Percentiles rank a stretch among this genome's conserved stretches.
Conservation (phyloP, 2,797 vertebrate species). For the Etheostoma nigrum region DNA sequence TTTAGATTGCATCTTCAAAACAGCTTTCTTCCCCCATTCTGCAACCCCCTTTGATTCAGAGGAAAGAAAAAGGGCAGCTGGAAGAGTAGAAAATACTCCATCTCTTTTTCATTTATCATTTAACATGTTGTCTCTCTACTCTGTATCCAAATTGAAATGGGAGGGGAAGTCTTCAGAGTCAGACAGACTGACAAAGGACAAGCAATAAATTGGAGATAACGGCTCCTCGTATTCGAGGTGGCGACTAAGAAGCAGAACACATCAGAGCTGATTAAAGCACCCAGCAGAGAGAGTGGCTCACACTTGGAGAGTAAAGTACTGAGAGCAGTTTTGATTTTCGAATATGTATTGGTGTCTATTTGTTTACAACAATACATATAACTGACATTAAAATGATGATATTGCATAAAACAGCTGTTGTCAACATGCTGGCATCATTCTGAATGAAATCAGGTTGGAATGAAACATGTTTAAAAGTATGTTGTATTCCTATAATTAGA, state of each 20-base stretch:
- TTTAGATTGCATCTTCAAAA: slow-evolving; percentile 78
- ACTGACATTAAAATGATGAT: slow-evolving; percentile 22
- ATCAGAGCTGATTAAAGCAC: slow-evolving; percentile 82
- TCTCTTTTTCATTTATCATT: slow-evolving; percentile 72
- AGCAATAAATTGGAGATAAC: slow-evolving; percentile 84
- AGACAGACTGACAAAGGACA: slow-evolving; percentile 76
- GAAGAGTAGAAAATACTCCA: slow-evolving; percentile 63
- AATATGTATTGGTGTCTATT: slow-evolving; percentile 60
- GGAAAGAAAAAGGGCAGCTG: slow-evolving; percentile 61
- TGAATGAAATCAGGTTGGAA: slow-evolving; percentile 12
- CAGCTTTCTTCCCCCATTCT: slow-evolving; percentile 48
- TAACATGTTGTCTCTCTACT: slow-evolving; percentile 64
- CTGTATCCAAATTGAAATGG: slow-evolving; percentile 73
- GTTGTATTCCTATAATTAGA: background rate
- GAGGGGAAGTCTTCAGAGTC: slow-evolving; percentile 70
- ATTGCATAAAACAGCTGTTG: background rate
- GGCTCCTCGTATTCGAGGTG: slow-evolving; percentile 78
- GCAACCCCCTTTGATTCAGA: slow-evolving; percentile 60
- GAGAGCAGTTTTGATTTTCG: slow-evolving; percentile 61
- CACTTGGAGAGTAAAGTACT: slow-evolving; percentile 58
- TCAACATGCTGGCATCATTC: background rate
- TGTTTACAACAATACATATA: slow-evolving; percentile 23
- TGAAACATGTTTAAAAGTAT: background rate
- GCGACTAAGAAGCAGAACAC: slow-evolving; percentile 76
- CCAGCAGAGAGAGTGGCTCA: slow-evolving; percentile 65